These are phyloP conservation scores for Odontesthes bonariensis DNA, from an alignment of 2,113 vertebrate genomes.

Conservation along the genomic window DNA sequence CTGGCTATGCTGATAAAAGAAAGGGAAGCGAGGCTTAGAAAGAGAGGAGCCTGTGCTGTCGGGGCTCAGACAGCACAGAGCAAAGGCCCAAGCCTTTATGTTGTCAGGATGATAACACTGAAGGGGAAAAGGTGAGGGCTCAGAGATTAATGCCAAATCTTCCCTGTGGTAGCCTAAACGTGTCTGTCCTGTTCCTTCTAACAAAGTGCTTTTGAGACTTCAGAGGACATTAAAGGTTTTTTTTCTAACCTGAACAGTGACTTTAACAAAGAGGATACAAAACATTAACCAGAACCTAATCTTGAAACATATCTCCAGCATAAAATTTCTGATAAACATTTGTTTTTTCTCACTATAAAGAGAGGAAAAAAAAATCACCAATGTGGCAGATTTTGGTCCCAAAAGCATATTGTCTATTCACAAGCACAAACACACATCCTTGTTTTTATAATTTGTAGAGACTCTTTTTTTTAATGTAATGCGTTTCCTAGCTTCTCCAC, in stretches of 20 bases:
- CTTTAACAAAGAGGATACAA: background rate
- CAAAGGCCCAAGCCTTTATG: conserved; percentile 43
- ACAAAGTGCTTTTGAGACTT: conserved; percentile 4
- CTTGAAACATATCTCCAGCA: background rate
- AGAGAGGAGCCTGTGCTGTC: conserved; percentile 11
- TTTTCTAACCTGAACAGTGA: background rate
- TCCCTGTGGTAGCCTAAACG: conserved; percentile 67
- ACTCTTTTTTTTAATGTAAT: too few species aligned
- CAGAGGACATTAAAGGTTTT: background rate
- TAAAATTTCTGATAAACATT: background rate
- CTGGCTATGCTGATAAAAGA: conserved; percentile 43
- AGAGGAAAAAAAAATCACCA: too few species aligned
- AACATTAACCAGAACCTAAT: background rate
- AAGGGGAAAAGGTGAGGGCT: conserved; percentile 55
- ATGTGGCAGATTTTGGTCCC: too few species aligned
- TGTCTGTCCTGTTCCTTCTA: conserved; percentile 23
- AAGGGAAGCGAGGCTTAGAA: conserved; percentile 15
- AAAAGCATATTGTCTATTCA: too few species aligned
- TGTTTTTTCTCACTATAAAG: background rate
- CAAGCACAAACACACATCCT: too few species aligned
- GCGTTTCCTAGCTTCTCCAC: too few species aligned
- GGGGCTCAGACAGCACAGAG: conserved; percentile 24
- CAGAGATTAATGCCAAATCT: conserved; percentile 41
- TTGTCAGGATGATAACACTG: conserved; percentile 34
- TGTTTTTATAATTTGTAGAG: too few species aligned